Conservation (phyloP, 2,797 vertebrate genomes). For the Gallinago solitaria region DNA sequence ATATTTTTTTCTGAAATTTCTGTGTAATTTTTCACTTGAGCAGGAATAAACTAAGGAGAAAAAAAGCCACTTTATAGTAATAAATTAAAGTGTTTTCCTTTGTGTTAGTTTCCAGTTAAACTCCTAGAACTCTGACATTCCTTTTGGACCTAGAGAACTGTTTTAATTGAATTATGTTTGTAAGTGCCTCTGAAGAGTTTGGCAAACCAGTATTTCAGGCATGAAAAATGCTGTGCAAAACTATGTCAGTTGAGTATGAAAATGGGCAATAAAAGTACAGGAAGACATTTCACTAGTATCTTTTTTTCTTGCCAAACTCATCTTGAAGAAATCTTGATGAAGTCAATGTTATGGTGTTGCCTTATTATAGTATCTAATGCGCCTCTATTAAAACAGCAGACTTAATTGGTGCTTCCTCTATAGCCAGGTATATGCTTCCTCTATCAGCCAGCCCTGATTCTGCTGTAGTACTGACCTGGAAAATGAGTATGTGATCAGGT, state of each 20-base stretch:
- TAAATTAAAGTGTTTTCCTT: not conserved
- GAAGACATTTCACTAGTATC: not conserved
- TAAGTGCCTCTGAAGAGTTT: not conserved
- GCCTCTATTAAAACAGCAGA: slow-evolving; percentile 45
- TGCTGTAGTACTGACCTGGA: not conserved
- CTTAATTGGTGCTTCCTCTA: not conserved
- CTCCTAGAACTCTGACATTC: not conserved
- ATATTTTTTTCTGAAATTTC: not conserved
- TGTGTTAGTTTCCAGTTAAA: not conserved
- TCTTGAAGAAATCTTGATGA: not conserved
- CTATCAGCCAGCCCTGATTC: not conserved
- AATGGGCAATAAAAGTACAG: not conserved
- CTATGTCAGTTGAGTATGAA: not conserved
- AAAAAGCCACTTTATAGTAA: not conserved
- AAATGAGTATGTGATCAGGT: not conserved
- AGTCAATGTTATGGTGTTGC: slow-evolving; percentile 56
- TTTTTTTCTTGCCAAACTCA: not conserved
- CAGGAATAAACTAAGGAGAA: not conserved
- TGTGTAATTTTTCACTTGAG: not conserved
- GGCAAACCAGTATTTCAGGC: not conserved
- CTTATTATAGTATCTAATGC: slow-evolving; percentile 80
- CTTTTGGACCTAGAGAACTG: not conserved
- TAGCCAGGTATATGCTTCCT: not conserved
- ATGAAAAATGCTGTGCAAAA: not conserved
- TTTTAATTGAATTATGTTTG: not conserved